Evolutionary conservation across 2,113 vertebrate species (phyloP).

Genomic region (rat (Rattus norvegicus)): GRCr8 NC_086029.1:63519501-63520000

Average conservation of each 20-base stretch:
- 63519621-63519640: neutral
- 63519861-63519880: constrained; percentile 77
- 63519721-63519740: neutral
- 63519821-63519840: constrained; percentile 73
- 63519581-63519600: neutral
- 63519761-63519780: neutral
- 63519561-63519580: neutral
- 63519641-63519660: neutral
- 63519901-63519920: neutral
- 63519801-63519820: constrained; percentile 73
- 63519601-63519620: neutral
- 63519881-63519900: constrained; percentile 48
- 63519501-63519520: neutral
- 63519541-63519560: no score
- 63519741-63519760: constrained; percentile 15
- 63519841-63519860: constrained; percentile 79
- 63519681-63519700: neutral
- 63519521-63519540: neutral
- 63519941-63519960: constrained; percentile 80
- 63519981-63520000: constrained; percentile 71
- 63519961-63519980: constrained; percentile 60
- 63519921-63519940: constrained; percentile 64
- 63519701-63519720: neutral
- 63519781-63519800: constrained; percentile 73
- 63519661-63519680: constrained; percentile 10